A percentile compares a stretch with the other conserved stretches of the same genome.
These are phyloP conservation scores for Lineus longissimus DNA, from an alignment of 1,140 invertebrate species.

Conservation along the genomic window DNA sequence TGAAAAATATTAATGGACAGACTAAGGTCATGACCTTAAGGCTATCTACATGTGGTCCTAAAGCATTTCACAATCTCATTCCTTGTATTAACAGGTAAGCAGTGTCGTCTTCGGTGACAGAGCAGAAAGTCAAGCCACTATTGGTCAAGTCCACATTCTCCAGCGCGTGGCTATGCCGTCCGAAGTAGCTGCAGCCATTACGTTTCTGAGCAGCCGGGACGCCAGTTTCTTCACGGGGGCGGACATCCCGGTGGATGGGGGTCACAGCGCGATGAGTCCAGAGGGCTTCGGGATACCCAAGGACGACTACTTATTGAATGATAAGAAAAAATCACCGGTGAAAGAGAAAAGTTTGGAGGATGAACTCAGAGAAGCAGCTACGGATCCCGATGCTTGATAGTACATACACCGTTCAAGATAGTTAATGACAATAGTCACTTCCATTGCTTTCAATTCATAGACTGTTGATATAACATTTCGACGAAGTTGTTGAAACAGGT, in stretches of 20 bases:
- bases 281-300: constrained; percentile 1
- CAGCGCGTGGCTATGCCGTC: constrained; percentile 5
- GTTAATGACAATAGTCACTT: too few relatives aligned
- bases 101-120: constrained; percentile 9
- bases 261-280: constrained; percentile 16
- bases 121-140: neutral
- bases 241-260: constrained; percentile 15
- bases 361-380: too few relatives aligned
- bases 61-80: neutral
- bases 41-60: neutral
- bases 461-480: too few relatives aligned
- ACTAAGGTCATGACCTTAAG: neutral
- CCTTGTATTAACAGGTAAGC: neutral
- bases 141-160: constrained; percentile 7
- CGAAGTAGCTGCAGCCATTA: constrained; percentile 15
- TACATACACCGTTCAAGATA: too few relatives aligned
- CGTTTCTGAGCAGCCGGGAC: constrained; percentile 15
- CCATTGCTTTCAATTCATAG: too few relatives aligned
- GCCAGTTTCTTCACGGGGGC: constrained; percentile 14
- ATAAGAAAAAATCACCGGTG: too few relatives aligned
- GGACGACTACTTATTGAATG: too few relatives aligned
- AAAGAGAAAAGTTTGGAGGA: too few relatives aligned
- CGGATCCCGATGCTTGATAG: too few relatives aligned
- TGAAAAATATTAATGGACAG: too few relatives aligned
- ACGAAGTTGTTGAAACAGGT: too few relatives aligned